Evolutionary conservation across 2,113 vertebrate genomes (phyloP).

Genomic region (Oryzias celebensis): DNA sequence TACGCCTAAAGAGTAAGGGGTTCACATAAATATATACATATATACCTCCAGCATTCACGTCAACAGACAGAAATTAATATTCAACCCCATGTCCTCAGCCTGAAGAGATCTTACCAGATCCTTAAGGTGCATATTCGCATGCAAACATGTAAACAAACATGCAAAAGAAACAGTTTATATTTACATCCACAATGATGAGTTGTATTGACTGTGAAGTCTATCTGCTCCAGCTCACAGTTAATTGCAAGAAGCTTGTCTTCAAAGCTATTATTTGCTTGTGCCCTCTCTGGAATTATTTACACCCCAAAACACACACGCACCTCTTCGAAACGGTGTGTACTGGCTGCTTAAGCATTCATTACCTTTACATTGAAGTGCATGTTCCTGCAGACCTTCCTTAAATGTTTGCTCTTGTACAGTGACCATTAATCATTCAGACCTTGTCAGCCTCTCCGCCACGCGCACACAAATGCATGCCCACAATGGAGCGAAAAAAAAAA

Average conservation of each 20-base stretch:
- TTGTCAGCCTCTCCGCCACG: slow-evolving; percentile 9
- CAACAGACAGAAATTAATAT: slow-evolving; percentile 12
- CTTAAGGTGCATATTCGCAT: slow-evolving; percentile 6
- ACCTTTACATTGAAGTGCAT: slow-evolving; percentile 17
- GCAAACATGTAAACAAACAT: slow-evolving; percentile 1
- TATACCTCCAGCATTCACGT: not conserved
- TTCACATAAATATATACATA: slow-evolving; percentile 8
- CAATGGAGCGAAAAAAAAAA: not conserved
- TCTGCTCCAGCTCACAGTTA: slow-evolving; percentile 41
- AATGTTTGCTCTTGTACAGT: slow-evolving; percentile 34
- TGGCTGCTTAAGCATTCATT: slow-evolving; percentile 31
- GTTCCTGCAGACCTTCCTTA: slow-evolving; percentile 12
- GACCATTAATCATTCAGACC: slow-evolving; percentile 49
- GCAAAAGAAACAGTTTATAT: slow-evolving; percentile 15
- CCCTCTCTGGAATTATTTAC: slow-evolving; percentile 27
- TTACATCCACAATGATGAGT: slow-evolving; percentile 37
- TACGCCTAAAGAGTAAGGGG: not conserved
- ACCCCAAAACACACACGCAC: not conserved
- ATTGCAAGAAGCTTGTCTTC: slow-evolving; percentile 55
- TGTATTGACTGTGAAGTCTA: slow-evolving; percentile 50
- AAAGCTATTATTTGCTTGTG: slow-evolving; percentile 43
- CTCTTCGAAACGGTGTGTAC: not conserved
- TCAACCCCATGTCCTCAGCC: slow-evolving; percentile 5
- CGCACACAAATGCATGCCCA: not conserved
- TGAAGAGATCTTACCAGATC: slow-evolving; percentile 9